Evolutionary conservation across 2,797 vertebrate species (phyloP).

Genomic region (Triplophysa bombifrons): DNA sequence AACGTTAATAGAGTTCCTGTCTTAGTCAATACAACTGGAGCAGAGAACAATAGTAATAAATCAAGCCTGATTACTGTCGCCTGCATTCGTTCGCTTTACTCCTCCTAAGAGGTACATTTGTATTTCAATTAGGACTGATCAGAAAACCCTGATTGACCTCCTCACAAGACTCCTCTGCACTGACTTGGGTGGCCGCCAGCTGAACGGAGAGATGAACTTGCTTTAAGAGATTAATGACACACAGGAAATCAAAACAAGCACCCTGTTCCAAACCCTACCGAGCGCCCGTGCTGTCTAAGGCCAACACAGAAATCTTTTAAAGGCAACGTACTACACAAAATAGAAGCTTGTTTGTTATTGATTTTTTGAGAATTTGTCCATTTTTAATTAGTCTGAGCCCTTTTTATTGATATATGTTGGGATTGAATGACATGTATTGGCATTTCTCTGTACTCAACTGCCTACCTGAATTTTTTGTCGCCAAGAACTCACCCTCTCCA

Average conservation of each 20-base stretch:
- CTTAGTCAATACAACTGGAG: background rate
- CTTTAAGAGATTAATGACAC: conserved; percentile 31
- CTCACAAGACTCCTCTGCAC: conserved; percentile 13
- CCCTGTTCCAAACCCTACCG: background rate
- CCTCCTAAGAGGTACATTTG: conserved; percentile 30
- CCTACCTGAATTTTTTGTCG: too few species aligned
- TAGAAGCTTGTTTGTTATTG: background rate
- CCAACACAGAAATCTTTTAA: background rate
- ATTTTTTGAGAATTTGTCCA: background rate
- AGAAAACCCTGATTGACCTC: conserved; percentile 40
- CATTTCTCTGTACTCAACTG: background rate
- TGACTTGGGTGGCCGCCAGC: conserved; percentile 46
- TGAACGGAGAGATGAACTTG: conserved; percentile 7
- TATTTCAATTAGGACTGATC: conserved; percentile 53
- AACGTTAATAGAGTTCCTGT: background rate
- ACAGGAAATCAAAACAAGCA: conserved; percentile 16
- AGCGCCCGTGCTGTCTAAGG: background rate
- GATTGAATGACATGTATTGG: background rate
- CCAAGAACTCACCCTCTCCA: too few species aligned
- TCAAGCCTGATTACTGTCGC: conserved; percentile 13
- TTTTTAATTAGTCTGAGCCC: background rate
- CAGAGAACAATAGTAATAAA: conserved; percentile 22
- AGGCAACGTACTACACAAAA: background rate
- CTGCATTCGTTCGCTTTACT: conserved; percentile 20
- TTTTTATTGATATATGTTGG: conserved; percentile 5